A percentile compares a stretch with the other conserved stretches of the same genome.
phyloP scores from a whole-genome alignment of 2,113 vertebrate species.

The Hystrix cristata region DNA sequence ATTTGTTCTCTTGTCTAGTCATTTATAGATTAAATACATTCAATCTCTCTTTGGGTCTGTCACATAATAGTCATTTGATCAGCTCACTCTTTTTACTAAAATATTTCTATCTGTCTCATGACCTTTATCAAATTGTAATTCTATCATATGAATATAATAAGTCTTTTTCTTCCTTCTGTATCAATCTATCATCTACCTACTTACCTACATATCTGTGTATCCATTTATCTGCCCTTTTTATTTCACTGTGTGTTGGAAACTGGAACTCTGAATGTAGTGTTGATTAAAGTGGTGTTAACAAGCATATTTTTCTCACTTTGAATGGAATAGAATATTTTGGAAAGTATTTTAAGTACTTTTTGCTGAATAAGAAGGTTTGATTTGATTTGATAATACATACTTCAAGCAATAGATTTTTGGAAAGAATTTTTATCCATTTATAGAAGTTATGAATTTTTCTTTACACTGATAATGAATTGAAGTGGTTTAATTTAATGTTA shows the following conservation, averaged over 20 bases:
- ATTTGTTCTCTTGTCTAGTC: not conserved
- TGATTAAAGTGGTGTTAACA: not conserved
- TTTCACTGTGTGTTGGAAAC: not conserved
- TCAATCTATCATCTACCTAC: not conserved
- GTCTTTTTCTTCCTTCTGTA: not conserved
- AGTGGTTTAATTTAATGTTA: not conserved
- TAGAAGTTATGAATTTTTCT: not conserved
- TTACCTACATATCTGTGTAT: not conserved
- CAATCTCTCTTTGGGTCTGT: not conserved
- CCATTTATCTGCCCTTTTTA: not conserved
- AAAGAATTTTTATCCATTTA: not conserved
- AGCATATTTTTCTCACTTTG: not conserved
- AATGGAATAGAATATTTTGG: not conserved
- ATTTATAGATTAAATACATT: not conserved
- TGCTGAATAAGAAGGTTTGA: not conserved
- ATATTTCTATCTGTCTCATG: not conserved
- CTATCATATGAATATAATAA: not conserved
- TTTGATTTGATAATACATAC: not conserved
- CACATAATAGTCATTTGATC: not conserved
- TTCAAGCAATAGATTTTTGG: not conserved
- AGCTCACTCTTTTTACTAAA: not conserved
- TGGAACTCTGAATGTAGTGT: not conserved
- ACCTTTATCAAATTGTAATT: not conserved
- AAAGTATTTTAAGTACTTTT: not conserved
- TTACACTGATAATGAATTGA: not conserved